These are phyloP conservation scores for Dolichopus griseipennis DNA, from an alignment of 2,888 invertebrate species.

Conservation along the genomic window DNA sequence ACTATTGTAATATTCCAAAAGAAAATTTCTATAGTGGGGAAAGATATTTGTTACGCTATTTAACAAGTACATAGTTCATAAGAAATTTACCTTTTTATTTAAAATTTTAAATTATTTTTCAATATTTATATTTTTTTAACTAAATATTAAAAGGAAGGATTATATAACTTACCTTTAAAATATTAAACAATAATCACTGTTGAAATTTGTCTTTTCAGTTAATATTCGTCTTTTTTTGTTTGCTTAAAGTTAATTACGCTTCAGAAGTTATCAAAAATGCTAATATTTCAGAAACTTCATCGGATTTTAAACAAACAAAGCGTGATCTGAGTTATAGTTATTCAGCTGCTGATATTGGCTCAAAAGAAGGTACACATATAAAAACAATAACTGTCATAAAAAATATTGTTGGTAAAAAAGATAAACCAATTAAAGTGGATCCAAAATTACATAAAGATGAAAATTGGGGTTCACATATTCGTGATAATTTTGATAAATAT, in stretches of 20 bases:
- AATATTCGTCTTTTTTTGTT: background rate
- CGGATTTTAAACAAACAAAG: slow-evolving; percentile 29
- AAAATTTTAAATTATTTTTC: too few relatives aligned
- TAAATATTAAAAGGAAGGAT: too few relatives aligned
- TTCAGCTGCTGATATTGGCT: slow-evolving; percentile 41
- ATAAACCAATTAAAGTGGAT: slow-evolving; percentile 32
- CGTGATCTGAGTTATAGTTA: slow-evolving; percentile 41
- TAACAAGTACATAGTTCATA: too few relatives aligned
- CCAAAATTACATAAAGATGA: slow-evolving; percentile 34
- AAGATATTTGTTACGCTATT: too few relatives aligned
- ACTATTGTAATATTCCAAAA: too few relatives aligned
- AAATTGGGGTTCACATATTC: slow-evolving; percentile 38
- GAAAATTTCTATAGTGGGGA: too few relatives aligned
- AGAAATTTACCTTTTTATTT: too few relatives aligned
- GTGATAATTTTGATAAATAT: slow-evolving; percentile 39
- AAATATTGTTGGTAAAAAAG: slow-evolving; percentile 31
- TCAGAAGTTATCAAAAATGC: background rate
- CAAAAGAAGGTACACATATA: slow-evolving; percentile 39
- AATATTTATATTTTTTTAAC: too few relatives aligned
- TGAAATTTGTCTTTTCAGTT: background rate
- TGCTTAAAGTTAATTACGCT: background rate
- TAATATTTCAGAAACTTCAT: background rate
- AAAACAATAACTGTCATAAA: slow-evolving; percentile 43
- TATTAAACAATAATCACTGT: background rate
- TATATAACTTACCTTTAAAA: background rate